These are phyloP conservation scores for Cladorhizidae sp. DNA, from an alignment of 37 sponge, comb jelly and placozoan genomes.

Conservation along the genomic window DNA sequence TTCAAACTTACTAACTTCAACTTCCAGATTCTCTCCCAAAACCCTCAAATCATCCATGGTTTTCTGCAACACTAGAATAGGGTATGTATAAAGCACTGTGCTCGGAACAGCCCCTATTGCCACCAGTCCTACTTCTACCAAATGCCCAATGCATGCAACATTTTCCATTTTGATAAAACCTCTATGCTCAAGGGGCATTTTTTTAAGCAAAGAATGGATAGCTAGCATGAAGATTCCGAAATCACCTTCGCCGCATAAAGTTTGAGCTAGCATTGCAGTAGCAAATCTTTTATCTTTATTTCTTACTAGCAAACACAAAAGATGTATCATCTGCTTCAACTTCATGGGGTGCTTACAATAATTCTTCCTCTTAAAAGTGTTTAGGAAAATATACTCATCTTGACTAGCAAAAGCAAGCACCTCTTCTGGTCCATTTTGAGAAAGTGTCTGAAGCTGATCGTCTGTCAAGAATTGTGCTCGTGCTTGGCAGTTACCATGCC, in stretches of 20 bases:
- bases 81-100: slow-evolving; percentile 14
- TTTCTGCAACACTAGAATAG: neutral
- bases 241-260: slow-evolving; percentile 2
- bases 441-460: neutral
- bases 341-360: slow-evolving; percentile 6
- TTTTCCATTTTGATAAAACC: slow-evolving; percentile 20
- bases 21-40: neutral
- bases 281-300: neutral
- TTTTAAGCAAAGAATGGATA: slow-evolving; percentile 17
- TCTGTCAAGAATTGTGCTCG: neutral
- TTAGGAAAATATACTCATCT: slow-evolving; percentile 40
- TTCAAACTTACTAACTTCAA: neutral
- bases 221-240: slow-evolving; percentile 21
- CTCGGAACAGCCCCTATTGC: slow-evolving; percentile 12
- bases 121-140: slow-evolving; percentile 42
- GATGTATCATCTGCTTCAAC: slow-evolving; percentile 39
- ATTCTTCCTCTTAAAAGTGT: neutral
- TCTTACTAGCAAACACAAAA: slow-evolving; percentile 26
- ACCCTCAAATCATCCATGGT: slow-evolving; percentile 2
- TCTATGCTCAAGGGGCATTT: slow-evolving; percentile 33
- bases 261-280: slow-evolving; percentile 28
- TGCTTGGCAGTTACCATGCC: neutral
- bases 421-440: neutral
- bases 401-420: slow-evolving; percentile 3
- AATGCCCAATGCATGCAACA: slow-evolving; percentile 8